phyloP scores from a whole-genome alignment of 2,797 vertebrate species.

The Rousettus madagascariensis region DNA sequence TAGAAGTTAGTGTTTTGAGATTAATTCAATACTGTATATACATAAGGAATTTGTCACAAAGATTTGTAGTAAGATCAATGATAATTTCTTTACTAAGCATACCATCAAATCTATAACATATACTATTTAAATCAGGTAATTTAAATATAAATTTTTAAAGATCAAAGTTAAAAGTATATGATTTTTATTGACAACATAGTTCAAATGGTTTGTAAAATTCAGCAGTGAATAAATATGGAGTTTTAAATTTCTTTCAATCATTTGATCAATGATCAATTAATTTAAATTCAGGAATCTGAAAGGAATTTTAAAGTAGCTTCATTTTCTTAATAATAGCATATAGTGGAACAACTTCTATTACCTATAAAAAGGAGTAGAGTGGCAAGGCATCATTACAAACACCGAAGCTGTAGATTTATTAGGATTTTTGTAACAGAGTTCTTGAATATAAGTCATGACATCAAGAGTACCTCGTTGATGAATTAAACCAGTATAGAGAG shows the following conservation, averaged over 20 bases:
- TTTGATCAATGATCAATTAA: background rate
- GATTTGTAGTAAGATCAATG: background rate
- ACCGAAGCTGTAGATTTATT: conserved; percentile 80
- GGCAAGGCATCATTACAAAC: conserved; percentile 96
- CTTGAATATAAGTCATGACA: conserved; percentile 90
- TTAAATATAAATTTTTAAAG: background rate
- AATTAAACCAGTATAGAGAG: conserved; percentile 93
- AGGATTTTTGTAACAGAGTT: conserved; percentile 83
- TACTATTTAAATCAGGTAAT: background rate
- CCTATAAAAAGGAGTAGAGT: conserved; percentile 98
- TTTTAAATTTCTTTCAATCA: conserved; percentile 8
- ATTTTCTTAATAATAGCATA: background rate
- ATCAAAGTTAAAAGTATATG: background rate
- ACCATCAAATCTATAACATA: background rate
- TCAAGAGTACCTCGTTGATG: conserved; percentile 96
- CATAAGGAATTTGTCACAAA: background rate
- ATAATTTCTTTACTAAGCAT: background rate
- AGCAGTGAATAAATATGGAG: background rate
- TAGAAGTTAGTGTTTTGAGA: background rate
- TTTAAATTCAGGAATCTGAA: conserved; percentile 6
- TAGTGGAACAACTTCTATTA: conserved; percentile 73
- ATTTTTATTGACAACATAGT: conserved; percentile 29
- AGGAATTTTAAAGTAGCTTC: conserved; percentile 14
- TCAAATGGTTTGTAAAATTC: background rate
- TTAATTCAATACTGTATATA: background rate